phyloP scores from a whole-genome alignment of 2,888 invertebrate species.

The Malthinus flaveolus region DNA sequence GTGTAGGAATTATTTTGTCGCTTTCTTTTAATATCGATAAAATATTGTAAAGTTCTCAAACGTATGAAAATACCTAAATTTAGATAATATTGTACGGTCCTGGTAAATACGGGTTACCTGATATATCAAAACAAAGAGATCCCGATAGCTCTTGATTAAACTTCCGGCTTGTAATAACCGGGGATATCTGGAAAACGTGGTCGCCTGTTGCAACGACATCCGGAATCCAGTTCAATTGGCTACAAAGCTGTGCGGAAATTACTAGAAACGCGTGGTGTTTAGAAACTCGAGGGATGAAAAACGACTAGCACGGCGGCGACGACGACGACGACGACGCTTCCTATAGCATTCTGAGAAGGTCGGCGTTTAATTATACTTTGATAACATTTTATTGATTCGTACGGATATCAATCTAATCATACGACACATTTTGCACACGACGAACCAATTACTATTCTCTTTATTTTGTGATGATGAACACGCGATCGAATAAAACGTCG shows the following conservation, averaged over 20 bases:
- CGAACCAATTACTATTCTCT: slow-evolving; percentile 2
- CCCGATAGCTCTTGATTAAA: slow-evolving; percentile 33
- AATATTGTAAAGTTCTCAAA: too few relatives aligned
- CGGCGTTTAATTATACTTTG: slow-evolving; percentile 3
- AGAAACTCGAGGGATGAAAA: background rate
- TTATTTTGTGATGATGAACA: background rate
- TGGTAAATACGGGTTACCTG: slow-evolving; percentile 29
- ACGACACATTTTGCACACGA: slow-evolving; percentile 3
- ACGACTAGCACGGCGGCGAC: background rate
- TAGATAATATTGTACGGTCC: slow-evolving; percentile 25
- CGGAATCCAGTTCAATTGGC: slow-evolving; percentile 8
- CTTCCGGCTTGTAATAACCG: slow-evolving; percentile 30
- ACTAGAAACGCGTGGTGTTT: slow-evolving; percentile 3
- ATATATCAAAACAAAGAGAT: slow-evolving; percentile 30
- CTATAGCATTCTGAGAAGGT: background rate
- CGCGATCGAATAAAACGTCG: slow-evolving; percentile 1
- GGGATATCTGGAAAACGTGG: slow-evolving; percentile 20
- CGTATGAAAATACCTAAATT: slow-evolving; percentile 7
- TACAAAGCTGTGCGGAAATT: slow-evolving; percentile 15
- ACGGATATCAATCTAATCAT: background rate
- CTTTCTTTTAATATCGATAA: too few relatives aligned
- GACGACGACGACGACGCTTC: background rate
- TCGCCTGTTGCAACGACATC: slow-evolving; percentile 24
- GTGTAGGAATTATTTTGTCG: too few relatives aligned
- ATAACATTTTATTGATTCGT: slow-evolving; percentile 3